Percentiles rank a stretch among this genome's conserved stretches.
phyloP scores from a whole-genome alignment of 2,888 invertebrate species.

The Gibbula magus region DNA sequence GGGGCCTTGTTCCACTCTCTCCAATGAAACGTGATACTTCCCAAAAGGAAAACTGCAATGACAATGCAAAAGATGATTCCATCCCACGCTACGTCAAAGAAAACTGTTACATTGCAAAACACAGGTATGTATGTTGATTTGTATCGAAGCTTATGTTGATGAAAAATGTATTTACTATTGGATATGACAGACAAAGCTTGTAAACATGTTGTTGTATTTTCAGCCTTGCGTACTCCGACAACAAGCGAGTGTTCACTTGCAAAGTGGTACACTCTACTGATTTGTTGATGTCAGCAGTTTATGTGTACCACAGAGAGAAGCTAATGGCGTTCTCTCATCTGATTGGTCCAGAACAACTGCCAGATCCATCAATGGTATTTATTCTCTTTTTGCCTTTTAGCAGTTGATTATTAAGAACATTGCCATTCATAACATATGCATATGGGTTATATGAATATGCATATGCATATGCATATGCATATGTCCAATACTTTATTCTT shows the following conservation, averaged over 20 bases:
- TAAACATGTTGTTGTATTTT: slow-evolving; percentile 1
- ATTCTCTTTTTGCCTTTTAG: not conserved
- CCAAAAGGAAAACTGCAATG: no score
- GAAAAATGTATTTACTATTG: no score
- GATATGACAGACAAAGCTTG: not conserved
- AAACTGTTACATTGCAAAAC: no score
- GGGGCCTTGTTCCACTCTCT: slow-evolving; percentile 74
- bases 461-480: no score
- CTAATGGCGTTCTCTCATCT: slow-evolving; percentile 76
- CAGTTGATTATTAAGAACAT: no score
- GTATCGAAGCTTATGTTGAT: no score
- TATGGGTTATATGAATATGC: no score
- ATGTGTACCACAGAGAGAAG: slow-evolving; percentile 74
- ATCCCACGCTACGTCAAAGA: no score
- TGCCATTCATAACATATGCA: not conserved
- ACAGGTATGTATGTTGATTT: no score
- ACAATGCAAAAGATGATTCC: no score
- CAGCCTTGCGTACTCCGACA: slow-evolving; percentile 64
- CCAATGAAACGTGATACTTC: slow-evolving; percentile 63
- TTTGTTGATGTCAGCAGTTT: slow-evolving; percentile 76
- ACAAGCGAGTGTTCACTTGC: slow-evolving; percentile 73
- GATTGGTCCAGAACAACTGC: slow-evolving; percentile 76
- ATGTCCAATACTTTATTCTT: no score
- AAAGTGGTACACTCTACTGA: slow-evolving; percentile 76
- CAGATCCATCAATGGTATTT: slow-evolving; percentile 49